Evolutionary conservation across 2,888 invertebrate species (phyloP).

Genomic region (Cylindroiulus punctatus): DNA sequence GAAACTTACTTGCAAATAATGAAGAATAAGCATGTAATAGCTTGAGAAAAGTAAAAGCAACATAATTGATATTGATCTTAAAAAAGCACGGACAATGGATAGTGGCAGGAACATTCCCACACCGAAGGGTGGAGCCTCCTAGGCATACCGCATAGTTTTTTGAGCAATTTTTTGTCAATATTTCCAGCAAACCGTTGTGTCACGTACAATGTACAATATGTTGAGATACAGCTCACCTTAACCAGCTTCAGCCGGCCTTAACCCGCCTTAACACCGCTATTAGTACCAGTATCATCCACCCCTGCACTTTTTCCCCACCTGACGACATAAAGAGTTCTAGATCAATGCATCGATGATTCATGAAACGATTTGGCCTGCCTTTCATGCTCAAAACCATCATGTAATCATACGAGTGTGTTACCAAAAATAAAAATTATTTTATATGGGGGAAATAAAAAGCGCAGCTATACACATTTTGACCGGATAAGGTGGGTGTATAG

Average conservation of each 20-base stretch:
- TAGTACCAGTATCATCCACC: conserved; percentile 38
- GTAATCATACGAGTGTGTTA: no score
- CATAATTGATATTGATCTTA: conserved; percentile 34
- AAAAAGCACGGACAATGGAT: not conserved
- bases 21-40: conserved; percentile 23
- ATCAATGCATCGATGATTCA: conserved; percentile 24
- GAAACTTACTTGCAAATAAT: conserved; percentile 10
- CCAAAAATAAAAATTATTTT: no score
- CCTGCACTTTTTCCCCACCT: not conserved
- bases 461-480: no score
- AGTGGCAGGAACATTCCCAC: conserved; percentile 34
- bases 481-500: no score
- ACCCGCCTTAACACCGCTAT: conserved; percentile 14
- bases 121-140: conserved; percentile 8
- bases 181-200: not conserved
- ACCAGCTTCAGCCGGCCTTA: conserved; percentile 29
- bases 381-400: not conserved
- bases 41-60: conserved; percentile 27
- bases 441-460: no score
- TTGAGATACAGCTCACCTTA: conserved; percentile 16
- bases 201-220: conserved; percentile 25
- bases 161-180: not conserved
- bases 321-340: not conserved
- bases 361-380: not conserved
- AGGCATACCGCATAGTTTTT: not conserved